Conservation (phyloP, 2,113 vertebrate genomes). For the Pelmatolapia mariae region DNA sequence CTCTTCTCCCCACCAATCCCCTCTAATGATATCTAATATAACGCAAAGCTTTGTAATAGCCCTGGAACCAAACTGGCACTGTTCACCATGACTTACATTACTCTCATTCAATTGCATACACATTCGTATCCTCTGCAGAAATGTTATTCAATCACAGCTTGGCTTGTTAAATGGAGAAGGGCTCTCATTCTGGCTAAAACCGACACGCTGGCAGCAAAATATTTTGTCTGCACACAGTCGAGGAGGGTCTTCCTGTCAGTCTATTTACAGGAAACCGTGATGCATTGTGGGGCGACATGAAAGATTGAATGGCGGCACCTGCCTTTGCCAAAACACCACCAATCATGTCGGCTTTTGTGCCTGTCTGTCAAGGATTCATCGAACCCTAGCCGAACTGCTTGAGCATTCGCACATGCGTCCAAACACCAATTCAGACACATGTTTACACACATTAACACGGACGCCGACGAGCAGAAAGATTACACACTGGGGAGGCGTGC, state of each 20-base stretch:
- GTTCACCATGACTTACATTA: constrained; percentile 17
- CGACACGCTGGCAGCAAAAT: not conserved
- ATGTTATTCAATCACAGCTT: constrained; percentile 31
- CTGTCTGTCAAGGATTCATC: constrained; percentile 21
- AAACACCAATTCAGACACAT: constrained; percentile 5
- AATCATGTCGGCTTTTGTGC: constrained; percentile 30
- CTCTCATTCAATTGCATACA: constrained; percentile 17
- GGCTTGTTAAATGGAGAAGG: not conserved
- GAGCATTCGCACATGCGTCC: not conserved
- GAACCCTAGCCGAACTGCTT: constrained; percentile 3
- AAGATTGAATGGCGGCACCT: constrained; percentile 45
- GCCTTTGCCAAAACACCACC: constrained; percentile 20
- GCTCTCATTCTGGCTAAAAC: not conserved
- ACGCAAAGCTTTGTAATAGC: constrained; percentile 43
- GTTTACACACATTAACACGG: constrained; percentile 25
- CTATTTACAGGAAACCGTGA: constrained; percentile 32
- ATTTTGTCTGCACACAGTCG: constrained; percentile 18
- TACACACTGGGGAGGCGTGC: not conserved
- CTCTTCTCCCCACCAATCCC: constrained; percentile 23
- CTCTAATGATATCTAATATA: constrained; percentile 45
- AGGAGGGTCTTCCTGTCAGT: constrained; percentile 25
- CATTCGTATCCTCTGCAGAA: constrained; percentile 27
- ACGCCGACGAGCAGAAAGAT: not conserved
- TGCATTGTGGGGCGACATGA: constrained; percentile 18
- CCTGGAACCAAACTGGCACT: constrained; percentile 27